Evolutionary conservation across 2,113 vertebrate genomes (phyloP).

Genomic region (Sporophila hypoxantha): DNA sequence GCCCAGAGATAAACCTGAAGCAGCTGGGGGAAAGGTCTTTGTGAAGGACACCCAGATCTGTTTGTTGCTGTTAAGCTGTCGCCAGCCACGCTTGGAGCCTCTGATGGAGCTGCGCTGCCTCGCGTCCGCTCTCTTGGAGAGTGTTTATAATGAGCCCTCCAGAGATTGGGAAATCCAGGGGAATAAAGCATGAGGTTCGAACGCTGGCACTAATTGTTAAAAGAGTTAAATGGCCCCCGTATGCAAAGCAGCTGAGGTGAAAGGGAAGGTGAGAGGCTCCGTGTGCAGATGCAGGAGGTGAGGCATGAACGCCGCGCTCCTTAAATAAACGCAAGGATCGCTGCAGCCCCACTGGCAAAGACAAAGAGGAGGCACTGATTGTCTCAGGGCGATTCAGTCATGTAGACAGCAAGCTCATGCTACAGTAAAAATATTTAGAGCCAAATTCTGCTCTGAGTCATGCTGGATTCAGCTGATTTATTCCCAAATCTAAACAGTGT

Average conservation of each 20-base stretch:
- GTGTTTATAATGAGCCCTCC: slow-evolving; percentile 25
- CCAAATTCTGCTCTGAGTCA: slow-evolving; percentile 28
- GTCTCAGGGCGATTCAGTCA: slow-evolving; percentile 25
- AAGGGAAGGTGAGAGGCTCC: slow-evolving; percentile 13
- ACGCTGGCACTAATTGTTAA: not conserved
- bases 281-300: not conserved
- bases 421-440: not conserved
- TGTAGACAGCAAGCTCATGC: slow-evolving; percentile 35
- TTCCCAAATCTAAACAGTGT: not conserved
- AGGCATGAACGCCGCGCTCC: not conserved
- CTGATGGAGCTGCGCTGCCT: not conserved
- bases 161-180: slow-evolving; percentile 32
- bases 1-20: slow-evolving; percentile 37
- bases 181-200: not conserved
- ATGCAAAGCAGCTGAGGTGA: not conserved
- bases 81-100: not conserved
- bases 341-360: slow-evolving; percentile 9
- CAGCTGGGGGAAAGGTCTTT: slow-evolving; percentile 63
- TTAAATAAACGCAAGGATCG: not conserved
- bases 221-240: slow-evolving; percentile 32
- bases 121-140: not conserved
- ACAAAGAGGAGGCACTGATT: slow-evolving; percentile 25
- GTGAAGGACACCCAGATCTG: slow-evolving; percentile 55
- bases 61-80: slow-evolving; percentile 31
- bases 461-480: not conserved